phyloP scores from a whole-genome alignment of 2,888 invertebrate genomes.

The Drosophila prolongata region DNA sequence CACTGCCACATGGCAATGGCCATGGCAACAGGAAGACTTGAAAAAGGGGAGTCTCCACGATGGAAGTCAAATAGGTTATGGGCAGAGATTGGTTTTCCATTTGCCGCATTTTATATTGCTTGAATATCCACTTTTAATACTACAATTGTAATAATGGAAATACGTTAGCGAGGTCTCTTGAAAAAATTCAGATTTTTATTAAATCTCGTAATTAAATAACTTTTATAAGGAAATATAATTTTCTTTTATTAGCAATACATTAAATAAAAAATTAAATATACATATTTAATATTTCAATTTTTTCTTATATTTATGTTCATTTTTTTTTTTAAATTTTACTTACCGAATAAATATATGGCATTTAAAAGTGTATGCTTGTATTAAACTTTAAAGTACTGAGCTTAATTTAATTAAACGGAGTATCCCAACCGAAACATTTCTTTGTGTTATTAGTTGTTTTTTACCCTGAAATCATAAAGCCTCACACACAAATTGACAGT shows the following conservation, averaged over 20 bases:
- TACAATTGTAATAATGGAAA: background rate
- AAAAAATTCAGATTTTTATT: too few species aligned
- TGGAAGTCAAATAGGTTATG: slow-evolving; percentile 16
- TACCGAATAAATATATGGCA: too few species aligned
- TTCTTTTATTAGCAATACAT: too few species aligned
- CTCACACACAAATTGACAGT: slow-evolving; percentile 7
- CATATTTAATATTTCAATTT: too few species aligned
- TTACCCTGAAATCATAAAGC: slow-evolving; percentile 7
- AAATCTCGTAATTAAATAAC: too few species aligned
- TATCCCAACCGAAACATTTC: background rate
- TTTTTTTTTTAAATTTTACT: too few species aligned
- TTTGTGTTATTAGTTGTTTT: background rate
- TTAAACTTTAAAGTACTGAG: too few species aligned
- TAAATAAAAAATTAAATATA: too few species aligned
- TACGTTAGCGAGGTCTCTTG: background rate
- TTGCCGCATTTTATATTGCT: slow-evolving; percentile 4
- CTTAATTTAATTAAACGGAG: background rate
- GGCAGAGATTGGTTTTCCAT: slow-evolving; percentile 10
- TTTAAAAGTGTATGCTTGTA: too few species aligned
- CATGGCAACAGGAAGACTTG: slow-evolving; percentile 2
- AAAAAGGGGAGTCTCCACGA: background rate
- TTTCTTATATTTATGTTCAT: background rate
- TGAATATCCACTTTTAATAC: background rate
- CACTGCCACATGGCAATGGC: slow-evolving; percentile 62
- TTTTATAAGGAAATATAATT: too few species aligned